Conservation (phyloP, 1,140 invertebrate genomes). For the Trissolcus basalis region DNA sequence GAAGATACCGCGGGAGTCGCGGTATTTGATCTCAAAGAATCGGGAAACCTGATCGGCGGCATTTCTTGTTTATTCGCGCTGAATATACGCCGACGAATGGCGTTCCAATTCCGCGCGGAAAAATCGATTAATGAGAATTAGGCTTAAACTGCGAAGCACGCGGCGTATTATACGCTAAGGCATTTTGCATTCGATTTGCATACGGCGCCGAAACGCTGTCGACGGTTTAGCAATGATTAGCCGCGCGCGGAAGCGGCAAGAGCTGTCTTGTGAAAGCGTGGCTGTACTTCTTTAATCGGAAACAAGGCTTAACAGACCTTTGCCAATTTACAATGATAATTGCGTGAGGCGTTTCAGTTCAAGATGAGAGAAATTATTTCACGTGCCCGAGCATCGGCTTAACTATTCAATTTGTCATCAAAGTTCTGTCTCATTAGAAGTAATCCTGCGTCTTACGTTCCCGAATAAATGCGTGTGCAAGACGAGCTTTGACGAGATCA, state of each 20-base stretch:
- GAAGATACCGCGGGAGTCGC: background rate
- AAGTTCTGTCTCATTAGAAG: constrained; percentile 39
- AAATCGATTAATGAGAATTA: constrained; percentile 68
- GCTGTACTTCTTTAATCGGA: constrained; percentile 48
- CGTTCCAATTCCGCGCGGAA: constrained; percentile 49
- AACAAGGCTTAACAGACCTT: constrained; percentile 48
- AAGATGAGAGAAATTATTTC: constrained; percentile 41
- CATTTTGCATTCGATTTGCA: constrained; percentile 68
- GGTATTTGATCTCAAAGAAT: constrained; percentile 9
- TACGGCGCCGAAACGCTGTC: constrained; percentile 55
- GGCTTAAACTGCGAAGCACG: constrained; percentile 35
- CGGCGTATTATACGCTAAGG: constrained; percentile 60
- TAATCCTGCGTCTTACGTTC: constrained; percentile 21
- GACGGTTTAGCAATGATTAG: constrained; percentile 61
- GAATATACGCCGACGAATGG: constrained; percentile 17
- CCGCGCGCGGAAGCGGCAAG: constrained; percentile 29
- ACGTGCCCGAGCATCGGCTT: constrained; percentile 30
- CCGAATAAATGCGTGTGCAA: constrained; percentile 13
- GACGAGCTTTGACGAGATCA: constrained; percentile 17
- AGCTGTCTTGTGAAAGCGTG: constrained; percentile 48
- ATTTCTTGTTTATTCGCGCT: constrained; percentile 28
- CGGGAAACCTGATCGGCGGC: constrained; percentile 12
- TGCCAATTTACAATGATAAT: constrained; percentile 59
- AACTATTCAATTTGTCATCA: constrained; percentile 50
- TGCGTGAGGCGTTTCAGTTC: constrained; percentile 45